Evolutionary conservation across 2,797 vertebrate genomes (phyloP).

Genomic region (Amblyopsis hoosieri): DNA sequence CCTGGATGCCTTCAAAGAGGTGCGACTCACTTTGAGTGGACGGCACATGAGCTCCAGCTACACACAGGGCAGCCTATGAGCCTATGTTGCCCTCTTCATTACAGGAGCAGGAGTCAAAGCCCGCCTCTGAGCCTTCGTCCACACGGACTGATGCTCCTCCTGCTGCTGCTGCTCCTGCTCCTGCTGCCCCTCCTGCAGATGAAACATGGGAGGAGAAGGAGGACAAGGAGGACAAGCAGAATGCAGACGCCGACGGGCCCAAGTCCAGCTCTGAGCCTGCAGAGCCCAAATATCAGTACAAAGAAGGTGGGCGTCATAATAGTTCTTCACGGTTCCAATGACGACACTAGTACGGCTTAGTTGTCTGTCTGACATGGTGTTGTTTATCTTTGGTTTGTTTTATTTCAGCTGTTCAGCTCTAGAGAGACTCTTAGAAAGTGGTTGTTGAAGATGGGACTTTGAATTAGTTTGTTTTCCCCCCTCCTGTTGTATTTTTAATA

Average conservation of each 20-base stretch:
- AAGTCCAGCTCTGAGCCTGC: conserved; percentile 60
- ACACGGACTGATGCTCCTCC: conserved; percentile 68
- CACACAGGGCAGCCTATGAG: background rate
- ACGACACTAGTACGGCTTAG: background rate
- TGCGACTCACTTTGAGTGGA: conserved; percentile 36
- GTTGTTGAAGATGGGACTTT: background rate
- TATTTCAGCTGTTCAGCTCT: background rate
- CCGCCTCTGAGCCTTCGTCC: conserved; percentile 68
- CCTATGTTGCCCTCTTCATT: conserved; percentile 5
- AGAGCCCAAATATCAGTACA: conserved; percentile 93
- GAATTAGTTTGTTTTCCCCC: background rate
- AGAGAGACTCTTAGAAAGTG: background rate
- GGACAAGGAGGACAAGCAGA: conserved; percentile 94
- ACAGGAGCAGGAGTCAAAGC: conserved; percentile 80
- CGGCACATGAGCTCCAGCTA: background rate
- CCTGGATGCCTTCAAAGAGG: conserved; percentile 97
- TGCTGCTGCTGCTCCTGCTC: conserved; percentile 52
- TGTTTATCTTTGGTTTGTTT: background rate
- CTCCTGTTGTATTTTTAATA: conserved; percentile 18
- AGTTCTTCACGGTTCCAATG: background rate
- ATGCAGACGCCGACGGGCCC: conserved; percentile 81
- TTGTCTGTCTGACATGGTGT: background rate
- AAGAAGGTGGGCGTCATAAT: conserved; percentile 81
- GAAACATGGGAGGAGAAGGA: conserved; percentile 90
- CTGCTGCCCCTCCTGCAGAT: conserved; percentile 71